Conservation (phyloP, 1,140 invertebrate species). For the Drosophila sproati region DNA sequence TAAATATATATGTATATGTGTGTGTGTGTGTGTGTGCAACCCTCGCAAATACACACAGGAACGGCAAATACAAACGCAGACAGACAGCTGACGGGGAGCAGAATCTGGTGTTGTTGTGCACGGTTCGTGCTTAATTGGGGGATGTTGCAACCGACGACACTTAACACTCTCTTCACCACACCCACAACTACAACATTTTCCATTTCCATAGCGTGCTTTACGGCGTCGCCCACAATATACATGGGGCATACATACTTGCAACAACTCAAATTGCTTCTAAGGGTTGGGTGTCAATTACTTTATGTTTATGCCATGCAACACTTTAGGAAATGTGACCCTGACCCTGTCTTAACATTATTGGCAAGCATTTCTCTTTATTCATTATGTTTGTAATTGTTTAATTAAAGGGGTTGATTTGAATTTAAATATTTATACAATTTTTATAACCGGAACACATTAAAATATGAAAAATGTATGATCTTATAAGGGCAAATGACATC, state of each 20-base stretch:
- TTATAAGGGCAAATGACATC: no score
- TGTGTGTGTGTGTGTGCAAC: constrained; percentile 42
- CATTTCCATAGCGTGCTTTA: constrained; percentile 36
- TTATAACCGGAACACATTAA: neutral
- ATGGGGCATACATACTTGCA: no score
- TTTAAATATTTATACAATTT: no score
- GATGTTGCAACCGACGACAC: constrained; percentile 29
- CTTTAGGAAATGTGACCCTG: neutral
- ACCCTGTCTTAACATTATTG: neutral
- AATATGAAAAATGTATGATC: neutral
- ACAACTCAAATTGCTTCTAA: neutral
- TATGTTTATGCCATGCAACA: neutral
- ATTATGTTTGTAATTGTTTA: neutral
- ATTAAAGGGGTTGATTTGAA: no score
- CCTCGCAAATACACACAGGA: constrained; percentile 45
- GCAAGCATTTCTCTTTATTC: neutral
- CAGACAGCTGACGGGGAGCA: constrained; percentile 32
- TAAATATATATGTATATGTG: neutral
- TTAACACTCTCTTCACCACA: constrained; percentile 4
- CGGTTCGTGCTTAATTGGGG: constrained; percentile 14
- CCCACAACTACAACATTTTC: neutral
- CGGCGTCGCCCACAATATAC: constrained; percentile 16
- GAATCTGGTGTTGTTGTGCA: constrained; percentile 4
- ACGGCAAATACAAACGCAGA: no score
- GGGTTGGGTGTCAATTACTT: constrained; percentile 28